Evolutionary conservation across 2,113 vertebrate genomes (phyloP).

Genomic region (Zapus hudsonius): DNA sequence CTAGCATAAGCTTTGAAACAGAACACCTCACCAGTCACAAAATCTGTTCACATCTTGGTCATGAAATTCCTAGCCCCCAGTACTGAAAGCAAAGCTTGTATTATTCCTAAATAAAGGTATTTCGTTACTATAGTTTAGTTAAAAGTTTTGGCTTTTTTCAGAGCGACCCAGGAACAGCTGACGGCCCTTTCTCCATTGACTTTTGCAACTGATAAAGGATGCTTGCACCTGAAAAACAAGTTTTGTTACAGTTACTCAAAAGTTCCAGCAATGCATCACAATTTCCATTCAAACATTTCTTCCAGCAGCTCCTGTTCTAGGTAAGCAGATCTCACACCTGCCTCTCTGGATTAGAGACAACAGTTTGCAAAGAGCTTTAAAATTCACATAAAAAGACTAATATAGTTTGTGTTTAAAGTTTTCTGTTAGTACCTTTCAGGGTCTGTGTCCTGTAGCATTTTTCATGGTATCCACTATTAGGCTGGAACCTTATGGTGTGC

Average conservation of each 20-base stretch:
- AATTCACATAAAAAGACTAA: not conserved
- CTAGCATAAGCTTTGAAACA: not conserved
- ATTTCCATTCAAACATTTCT: not conserved
- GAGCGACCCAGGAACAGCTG: no score
- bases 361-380: not conserved
- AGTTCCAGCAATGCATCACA: not conserved
- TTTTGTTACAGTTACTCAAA: not conserved
- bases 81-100: not conserved
- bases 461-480: not conserved
- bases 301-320: not conserved
- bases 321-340: not conserved
- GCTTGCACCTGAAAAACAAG: no score
- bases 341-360: not conserved
- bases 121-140: no score
- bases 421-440: not conserved
- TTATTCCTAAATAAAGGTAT: not conserved
- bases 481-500: not conserved
- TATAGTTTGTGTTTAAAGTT: not conserved
- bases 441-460: not conserved
- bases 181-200: no score
- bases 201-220: no score
- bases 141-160: no score
- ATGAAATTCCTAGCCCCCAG: not conserved
- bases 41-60: not conserved
- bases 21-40: not conserved